These are phyloP conservation scores for Hemicrepidius hirtus DNA, from an alignment of 2,888 invertebrate genomes.

Conservation along the genomic window DNA sequence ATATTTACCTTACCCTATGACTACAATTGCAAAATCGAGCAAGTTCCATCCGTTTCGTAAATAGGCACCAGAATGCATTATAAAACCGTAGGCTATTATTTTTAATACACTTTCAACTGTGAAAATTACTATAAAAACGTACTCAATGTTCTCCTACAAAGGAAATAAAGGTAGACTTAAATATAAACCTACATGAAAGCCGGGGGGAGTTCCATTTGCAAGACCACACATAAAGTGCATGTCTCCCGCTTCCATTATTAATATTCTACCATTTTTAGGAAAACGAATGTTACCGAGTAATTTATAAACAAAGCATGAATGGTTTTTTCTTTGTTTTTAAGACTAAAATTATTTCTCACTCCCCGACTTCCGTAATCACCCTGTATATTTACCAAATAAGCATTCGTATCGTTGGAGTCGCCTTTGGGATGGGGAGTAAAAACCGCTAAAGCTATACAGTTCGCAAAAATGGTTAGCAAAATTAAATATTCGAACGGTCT, in stretches of 20 bases:
- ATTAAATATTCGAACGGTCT: slow-evolving; percentile 99
- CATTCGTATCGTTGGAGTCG: slow-evolving; percentile 97
- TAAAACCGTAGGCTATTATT: slow-evolving; percentile 98
- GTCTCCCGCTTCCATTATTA: no score
- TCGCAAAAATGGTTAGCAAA: slow-evolving; percentile 98
- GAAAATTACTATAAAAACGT: slow-evolving; percentile 99
- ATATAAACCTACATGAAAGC: no score
- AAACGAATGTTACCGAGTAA: no score
- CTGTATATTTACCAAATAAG: slow-evolving; percentile 88
- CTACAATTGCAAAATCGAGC: slow-evolving; percentile 97
- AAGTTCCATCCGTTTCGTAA: slow-evolving; percentile 99
- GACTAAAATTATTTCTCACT: no score
- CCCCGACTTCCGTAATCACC: neutral
- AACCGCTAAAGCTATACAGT: slow-evolving; percentile 98
- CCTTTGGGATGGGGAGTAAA: slow-evolving; percentile 98
- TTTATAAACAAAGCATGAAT: no score
- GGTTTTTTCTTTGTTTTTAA: no score
- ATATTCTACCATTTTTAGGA: no score
- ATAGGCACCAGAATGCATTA: slow-evolving; percentile 98
- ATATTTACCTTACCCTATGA: slow-evolving; percentile 90
- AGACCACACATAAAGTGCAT: no score
- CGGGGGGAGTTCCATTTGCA: no score
- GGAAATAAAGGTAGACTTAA: no score
- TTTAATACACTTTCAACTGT: slow-evolving; percentile 99
- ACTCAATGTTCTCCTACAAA: slow-evolving; percentile 97